Evolutionary conservation across 2,113 vertebrate genomes (phyloP), one percentile per base, ranked within the genome.

Genomic region (Crotophaga sulcirostris): DNA sequence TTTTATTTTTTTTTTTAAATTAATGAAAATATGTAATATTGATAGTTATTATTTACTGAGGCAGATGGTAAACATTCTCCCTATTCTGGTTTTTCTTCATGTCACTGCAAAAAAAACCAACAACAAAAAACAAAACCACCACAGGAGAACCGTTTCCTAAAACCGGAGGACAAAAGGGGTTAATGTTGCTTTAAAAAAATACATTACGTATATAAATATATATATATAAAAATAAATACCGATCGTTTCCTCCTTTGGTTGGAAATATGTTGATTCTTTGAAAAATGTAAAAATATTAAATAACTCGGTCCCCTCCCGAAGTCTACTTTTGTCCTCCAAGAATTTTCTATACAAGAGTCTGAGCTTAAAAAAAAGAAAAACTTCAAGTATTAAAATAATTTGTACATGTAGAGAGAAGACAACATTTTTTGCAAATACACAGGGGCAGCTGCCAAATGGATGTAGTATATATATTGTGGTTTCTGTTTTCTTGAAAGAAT

Each of bases 21-120:
- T 98, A 98, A 98, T 98, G 98, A 98, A 98, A 98, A 98, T 98
- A 98, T 98, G 98, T 98, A 98, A 98, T 98, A 98, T 98, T 98
- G 98, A 98, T 98, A 98, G 98, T 97, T 98, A 98, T 98, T 98
- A 98, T 98, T 98, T 98, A 98, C 98, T 98, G 98, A 98, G 97
- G 97, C 98, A 98, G 97, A 97, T 98, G 98, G 97, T 98, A 98
- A 98, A 98, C 97, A 97, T 98, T 98, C 97, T 97, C 98, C 97
- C 98, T 98, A 97, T 98, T 97, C 67, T 97, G 98, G 94, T 98
- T 97, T 98, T 97, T 97, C 96, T 97, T 98, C 97, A 95, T 96
- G 96, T 97, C 97, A 98, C 97, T 98, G 94, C 78, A 96, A 98
- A 97, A 98, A 98, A 98, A 95, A 25, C 42, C 8, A 56, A 36